Percentiles rank a stretch among this genome's conserved stretches.
These are phyloP conservation scores for Tupaia chinensis DNA, from an alignment of 2,113 vertebrate species.

Conservation along the genomic window DNA sequence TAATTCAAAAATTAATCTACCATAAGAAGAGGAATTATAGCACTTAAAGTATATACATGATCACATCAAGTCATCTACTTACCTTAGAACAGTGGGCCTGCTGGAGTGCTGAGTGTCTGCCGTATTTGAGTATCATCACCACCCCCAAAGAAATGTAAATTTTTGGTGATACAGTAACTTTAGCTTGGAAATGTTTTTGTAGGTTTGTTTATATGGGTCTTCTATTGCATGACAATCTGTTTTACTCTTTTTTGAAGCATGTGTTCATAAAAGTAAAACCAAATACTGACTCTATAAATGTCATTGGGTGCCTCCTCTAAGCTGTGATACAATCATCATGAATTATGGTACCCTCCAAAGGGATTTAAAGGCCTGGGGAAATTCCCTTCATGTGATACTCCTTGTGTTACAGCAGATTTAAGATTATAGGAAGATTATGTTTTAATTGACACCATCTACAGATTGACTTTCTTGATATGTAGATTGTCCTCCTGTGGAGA, in stretches of 20 bases:
- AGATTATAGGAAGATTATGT: neutral
- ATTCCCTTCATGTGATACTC: neutral
- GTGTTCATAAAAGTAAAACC: conserved; percentile 13
- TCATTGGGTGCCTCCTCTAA: neutral
- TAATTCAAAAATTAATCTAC: conserved; percentile 11
- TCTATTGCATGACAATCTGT: neutral
- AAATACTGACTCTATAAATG: neutral
- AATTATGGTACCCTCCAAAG: neutral
- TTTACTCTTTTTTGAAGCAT: conserved; percentile 14
- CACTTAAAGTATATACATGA: conserved; percentile 22
- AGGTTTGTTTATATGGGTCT: neutral
- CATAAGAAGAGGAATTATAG: neutral
- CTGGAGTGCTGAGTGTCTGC: neutral
- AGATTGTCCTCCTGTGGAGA: conserved; percentile 72
- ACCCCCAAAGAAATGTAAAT: neutral
- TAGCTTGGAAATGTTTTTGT: neutral
- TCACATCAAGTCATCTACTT: neutral
- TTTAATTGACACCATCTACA: conserved; percentile 60
- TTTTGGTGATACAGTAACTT: neutral
- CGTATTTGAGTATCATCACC: neutral
- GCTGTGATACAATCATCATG: neutral
- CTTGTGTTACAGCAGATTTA: neutral
- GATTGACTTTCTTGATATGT: conserved; percentile 72
- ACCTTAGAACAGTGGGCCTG: neutral
- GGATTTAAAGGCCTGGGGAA: neutral